phyloP scores from a whole-genome alignment of 2,888 invertebrate genomes.

The Drosophila mayaguana region DNA sequence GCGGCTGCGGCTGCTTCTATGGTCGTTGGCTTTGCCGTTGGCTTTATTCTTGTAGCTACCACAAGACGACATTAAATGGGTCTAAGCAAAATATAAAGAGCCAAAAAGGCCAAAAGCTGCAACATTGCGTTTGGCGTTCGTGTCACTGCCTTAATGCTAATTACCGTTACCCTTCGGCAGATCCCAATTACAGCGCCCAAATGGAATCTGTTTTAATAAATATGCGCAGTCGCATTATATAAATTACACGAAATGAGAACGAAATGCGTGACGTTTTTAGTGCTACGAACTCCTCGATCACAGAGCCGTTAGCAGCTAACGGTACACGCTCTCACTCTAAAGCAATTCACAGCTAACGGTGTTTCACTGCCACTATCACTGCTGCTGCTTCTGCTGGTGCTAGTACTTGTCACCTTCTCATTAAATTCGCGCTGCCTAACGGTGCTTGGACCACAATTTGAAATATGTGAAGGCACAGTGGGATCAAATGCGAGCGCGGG shows the following conservation, averaged over 20 bases:
- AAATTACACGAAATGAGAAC: not conserved
- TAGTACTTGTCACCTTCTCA: not conserved
- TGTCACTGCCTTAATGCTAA: constrained; percentile 38
- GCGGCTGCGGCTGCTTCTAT: constrained; percentile 3
- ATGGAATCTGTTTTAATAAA: constrained; percentile 58
- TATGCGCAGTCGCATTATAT: constrained; percentile 26
- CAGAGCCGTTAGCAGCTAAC: not conserved
- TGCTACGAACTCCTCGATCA: constrained; percentile 4
- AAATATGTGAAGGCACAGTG: constrained; percentile 37
- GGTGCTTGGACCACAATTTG: constrained; percentile 6
- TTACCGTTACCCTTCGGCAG: constrained; percentile 67
- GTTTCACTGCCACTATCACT: not conserved
- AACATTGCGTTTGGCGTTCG: constrained; percentile 30
- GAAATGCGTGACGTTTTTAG: not conserved
- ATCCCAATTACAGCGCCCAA: constrained; percentile 63
- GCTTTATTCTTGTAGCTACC: constrained; percentile 58
- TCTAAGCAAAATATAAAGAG: not conserved
- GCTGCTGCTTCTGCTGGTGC: constrained; percentile 3
- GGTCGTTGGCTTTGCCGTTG: constrained; percentile 28
- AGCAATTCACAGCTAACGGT: not conserved
- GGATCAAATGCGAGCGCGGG: constrained; percentile 1
- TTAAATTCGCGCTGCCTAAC: constrained; percentile 17
- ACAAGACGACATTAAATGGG: constrained; percentile 45
- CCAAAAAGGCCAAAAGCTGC: constrained; percentile 11
- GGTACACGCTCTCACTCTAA: not conserved